Conservation (phyloP, 2,797 vertebrate genomes). For the Enoplosus armatus region DNA sequence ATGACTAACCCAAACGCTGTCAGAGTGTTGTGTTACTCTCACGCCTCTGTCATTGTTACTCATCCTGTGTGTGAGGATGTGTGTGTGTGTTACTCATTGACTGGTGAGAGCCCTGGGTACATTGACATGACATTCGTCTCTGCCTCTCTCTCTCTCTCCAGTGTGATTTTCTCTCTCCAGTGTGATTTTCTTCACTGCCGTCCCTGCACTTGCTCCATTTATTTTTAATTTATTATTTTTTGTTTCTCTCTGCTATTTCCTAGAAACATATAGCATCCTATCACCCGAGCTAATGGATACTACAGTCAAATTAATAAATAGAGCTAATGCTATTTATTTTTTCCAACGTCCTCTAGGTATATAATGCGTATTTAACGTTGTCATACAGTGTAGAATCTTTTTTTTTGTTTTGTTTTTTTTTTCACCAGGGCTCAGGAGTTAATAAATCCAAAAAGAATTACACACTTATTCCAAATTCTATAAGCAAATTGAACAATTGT, state of each 20-base stretch:
- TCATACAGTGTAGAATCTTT: too few species aligned
- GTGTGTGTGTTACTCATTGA: conserved; percentile 66
- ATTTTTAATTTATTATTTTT: neutral
- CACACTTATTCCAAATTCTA: neutral
- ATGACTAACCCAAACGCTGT: conserved; percentile 71
- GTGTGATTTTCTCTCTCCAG: conserved; percentile 54
- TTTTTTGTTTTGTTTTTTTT: too few species aligned
- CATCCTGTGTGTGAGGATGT: conserved; percentile 48
- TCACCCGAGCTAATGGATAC: conserved; percentile 12
- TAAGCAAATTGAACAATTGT: too few species aligned
- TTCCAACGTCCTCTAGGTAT: too few species aligned
- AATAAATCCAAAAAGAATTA: too few species aligned
- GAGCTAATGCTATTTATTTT: neutral
- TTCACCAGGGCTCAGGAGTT: too few species aligned
- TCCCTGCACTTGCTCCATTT: conserved; percentile 27
- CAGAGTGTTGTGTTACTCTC: conserved; percentile 66
- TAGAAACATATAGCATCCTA: conserved; percentile 25
- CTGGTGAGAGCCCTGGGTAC: conserved; percentile 68
- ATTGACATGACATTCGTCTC: conserved; percentile 74
- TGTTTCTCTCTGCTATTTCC: conserved; percentile 33
- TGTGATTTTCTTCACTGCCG: conserved; percentile 50
- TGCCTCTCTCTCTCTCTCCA: conserved; percentile 49
- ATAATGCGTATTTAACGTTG: too few species aligned
- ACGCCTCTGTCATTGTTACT: conserved; percentile 70
- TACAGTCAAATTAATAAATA: neutral